phyloP scores from a whole-genome alignment of 2,888 invertebrate genomes.

The Drosophila cracens region DNA sequence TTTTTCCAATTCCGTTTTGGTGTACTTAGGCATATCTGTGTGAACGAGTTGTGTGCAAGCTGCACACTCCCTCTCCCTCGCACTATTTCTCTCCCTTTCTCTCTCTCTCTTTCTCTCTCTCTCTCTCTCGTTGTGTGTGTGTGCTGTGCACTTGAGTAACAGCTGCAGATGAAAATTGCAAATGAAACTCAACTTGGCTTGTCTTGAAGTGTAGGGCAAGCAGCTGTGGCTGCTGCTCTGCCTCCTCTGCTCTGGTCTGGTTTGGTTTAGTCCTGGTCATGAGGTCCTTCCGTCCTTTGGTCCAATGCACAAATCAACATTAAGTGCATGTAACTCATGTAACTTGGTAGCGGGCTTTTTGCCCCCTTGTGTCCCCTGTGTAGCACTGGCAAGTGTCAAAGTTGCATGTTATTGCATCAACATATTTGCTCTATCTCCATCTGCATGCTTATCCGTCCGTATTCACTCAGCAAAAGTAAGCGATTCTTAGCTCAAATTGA shows the following conservation, averaged over 20 bases:
- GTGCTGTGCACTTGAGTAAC: slow-evolving; percentile 60
- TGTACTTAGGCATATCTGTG: slow-evolving; percentile 50
- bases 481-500: background rate
- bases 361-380: background rate
- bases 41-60: slow-evolving; percentile 26
- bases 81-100: background rate
- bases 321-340: slow-evolving; percentile 72
- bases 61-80: background rate
- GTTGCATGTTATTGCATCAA: slow-evolving; percentile 77
- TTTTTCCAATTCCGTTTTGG: slow-evolving; percentile 65
- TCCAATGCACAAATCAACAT: slow-evolving; percentile 74
- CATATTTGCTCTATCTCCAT: slow-evolving; percentile 55
- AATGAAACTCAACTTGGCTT: slow-evolving; percentile 68
- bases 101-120: slow-evolving; percentile 1
- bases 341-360: slow-evolving; percentile 6
- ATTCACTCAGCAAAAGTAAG: background rate
- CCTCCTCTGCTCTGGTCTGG: slow-evolving; percentile 24
- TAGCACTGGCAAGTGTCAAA: slow-evolving; percentile 65
- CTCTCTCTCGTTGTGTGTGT: slow-evolving; percentile 21
- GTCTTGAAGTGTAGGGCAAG: slow-evolving; percentile 39
- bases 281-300: slow-evolving; percentile 36
- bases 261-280: slow-evolving; percentile 25
- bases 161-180: slow-evolving; percentile 79
- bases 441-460: slow-evolving; percentile 5
- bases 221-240: slow-evolving; percentile 32